Evolutionary conservation across 1,140 invertebrate genomes (phyloP), one percentile per base, ranked within the genome.

Genomic region (Halyomorpha halys): DNA sequence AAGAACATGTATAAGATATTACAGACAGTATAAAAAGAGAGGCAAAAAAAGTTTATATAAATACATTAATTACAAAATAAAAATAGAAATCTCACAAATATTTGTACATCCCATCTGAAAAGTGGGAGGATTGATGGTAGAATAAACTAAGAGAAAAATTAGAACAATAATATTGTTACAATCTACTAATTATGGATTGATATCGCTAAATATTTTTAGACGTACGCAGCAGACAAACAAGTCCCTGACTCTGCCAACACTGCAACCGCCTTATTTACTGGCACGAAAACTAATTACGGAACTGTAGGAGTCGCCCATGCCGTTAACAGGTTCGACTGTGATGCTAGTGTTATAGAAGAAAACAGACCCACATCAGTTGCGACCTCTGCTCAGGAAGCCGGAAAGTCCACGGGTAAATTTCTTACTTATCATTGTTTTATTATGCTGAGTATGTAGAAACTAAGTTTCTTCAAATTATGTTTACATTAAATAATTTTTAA

Each of bases 201-300:
- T n/a, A n/a, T n/a, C n/a, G n/a, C n/a, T 30, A 3, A 30, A 30
- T 30, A 30, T 30, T 30, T 30, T 30, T 71, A 90, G 86, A 93
- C 90, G 0, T 94, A 93, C 73, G 90, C 84, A 71, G 80, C 89
- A 16, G 84, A 93, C 73, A 80, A 80, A 25, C 88, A 91, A 78
- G 83, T 86, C 0, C 81, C 91, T 0, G 91, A 94, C 72, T 90
- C 87, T 0, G 89, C 89, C 0, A 89, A 84, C 63, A 84, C 87
- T 1, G 87, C 86, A 0, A 94, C 90, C 0, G 87, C 91, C 0
- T 90, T 89, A 69, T 76, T 94, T 18, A 79, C 80, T 11, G 92
- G 92, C 3, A 84, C 93, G 0, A 95, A 95, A 74, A 83, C 83
- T 2, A 91, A 91, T 71, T 82, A 81, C 53, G 73, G 72, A 21